Conservation (phyloP, 1,140 invertebrate species). For the Planococcus citri region DNA sequence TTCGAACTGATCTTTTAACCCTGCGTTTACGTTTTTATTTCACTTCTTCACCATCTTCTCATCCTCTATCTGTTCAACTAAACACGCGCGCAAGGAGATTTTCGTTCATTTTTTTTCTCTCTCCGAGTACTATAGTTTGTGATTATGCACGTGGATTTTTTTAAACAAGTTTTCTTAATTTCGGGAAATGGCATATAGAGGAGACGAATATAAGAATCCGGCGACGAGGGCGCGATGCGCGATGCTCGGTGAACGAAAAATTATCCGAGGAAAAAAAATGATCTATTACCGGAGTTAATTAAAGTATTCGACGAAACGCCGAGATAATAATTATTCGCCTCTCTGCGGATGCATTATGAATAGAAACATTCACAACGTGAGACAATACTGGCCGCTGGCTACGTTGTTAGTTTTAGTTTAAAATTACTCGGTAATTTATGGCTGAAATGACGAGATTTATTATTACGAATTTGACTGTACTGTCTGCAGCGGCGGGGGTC, state of each 20-base stretch:
- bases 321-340: slow-evolving; percentile 3
- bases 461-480: slow-evolving; percentile 13
- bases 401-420: slow-evolving; percentile 14
- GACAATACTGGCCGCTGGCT: slow-evolving; percentile 17
- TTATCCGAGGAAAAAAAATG: not conserved
- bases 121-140: not conserved
- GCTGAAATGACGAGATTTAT: slow-evolving; percentile 18
- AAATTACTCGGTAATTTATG: slow-evolving; percentile 15
- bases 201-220: too few species aligned
- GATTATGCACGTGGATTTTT: not conserved
- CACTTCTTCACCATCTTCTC: too few species aligned
- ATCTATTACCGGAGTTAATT: slow-evolving; percentile 7
- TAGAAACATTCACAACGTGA: slow-evolving; percentile 15
- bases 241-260: not conserved
- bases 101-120: too few species aligned
- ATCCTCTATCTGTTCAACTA: too few species aligned
- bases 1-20: not conserved
- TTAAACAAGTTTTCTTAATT: not conserved
- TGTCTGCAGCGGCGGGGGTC: slow-evolving; percentile 12
- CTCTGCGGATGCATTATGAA: not conserved
- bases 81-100: too few species aligned
- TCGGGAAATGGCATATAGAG: not conserved
- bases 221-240: too few species aligned
- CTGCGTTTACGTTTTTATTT: not conserved
- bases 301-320: slow-evolving; percentile 1